Base-by-base conservation (phyloP, 2,797 vertebrate species). In the Sebastes vulpes region DNA sequence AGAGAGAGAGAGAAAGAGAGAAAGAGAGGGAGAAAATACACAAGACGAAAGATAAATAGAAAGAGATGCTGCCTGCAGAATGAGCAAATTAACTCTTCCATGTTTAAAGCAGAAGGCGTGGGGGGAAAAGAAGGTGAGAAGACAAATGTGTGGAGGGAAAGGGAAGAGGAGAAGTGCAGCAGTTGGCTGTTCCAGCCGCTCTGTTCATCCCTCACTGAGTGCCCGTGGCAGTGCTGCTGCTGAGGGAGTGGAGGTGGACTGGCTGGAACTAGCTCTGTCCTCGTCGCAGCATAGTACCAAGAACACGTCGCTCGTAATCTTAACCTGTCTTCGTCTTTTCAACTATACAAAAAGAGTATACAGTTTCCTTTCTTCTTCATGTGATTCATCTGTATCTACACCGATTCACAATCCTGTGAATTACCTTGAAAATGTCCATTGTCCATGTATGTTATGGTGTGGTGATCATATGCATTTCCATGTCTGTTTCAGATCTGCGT, bases 11-110 rank as follows among this genome's bases (percentile, higher is more conserved):
- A 23, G 58, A 14, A 9, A 14, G 87, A 93, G 71, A 35, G 52
- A 54, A 82, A 42, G 54, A 25, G 50, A 53, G 89, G 11, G 57
- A 14, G n/a, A 14, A 87, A 93, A 75, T 66, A 84, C 82, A 83
- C 77, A 84, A 79, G 81, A 80, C 70, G 75, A 93, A 90, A 95
- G 92, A 96, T 96, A 96, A 96, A 97, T 95, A 96, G 95, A 97
- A 96, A 94, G 95, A 94, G 95, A 96, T 96, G 96, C 94, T 95
- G 90, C 89, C 88, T 92, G 85, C 91, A 96, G 96, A 95, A 95
- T 94, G 96, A 97, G 95, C 95, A 97, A 97, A 97, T 97, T 95
- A 96, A 97, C 96, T 97, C 95, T 96, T 95, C 95, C 93, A 93
- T 96, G 96, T 96, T 97, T 96, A 96, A 94, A 96, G 92, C 90